Evolutionary conservation across 2,888 invertebrate species (phyloP).

Genomic region (Metacarcinus magister): DNA sequence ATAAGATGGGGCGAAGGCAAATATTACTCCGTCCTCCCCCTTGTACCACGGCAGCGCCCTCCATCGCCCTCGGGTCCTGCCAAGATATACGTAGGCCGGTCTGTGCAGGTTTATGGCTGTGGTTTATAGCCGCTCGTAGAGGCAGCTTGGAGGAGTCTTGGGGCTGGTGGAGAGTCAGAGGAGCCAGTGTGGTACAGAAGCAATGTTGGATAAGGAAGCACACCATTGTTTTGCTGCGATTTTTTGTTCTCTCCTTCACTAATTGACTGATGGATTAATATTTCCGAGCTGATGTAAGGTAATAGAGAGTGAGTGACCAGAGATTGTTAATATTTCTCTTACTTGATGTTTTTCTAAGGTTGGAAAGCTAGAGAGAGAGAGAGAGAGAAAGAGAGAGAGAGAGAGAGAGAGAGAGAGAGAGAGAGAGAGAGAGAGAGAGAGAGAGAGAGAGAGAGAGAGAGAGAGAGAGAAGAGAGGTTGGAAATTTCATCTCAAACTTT

Average conservation of each 20-base stretch:
- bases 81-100: constrained; percentile 44
- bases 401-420: too few species aligned
- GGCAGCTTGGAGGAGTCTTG: neutral
- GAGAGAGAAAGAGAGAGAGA: too few species aligned
- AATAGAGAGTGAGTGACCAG: neutral
- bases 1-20: constrained; percentile 67
- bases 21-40: constrained; percentile 32
- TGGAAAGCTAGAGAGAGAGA: neutral
- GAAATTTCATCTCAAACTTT: neutral
- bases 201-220: neutral
- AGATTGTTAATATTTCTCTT: neutral
- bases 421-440: too few species aligned
- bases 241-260: neutral
- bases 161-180: neutral
- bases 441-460: too few species aligned
- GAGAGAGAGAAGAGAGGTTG: neutral
- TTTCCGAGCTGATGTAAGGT: neutral
- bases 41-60: constrained; percentile 5
- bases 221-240: neutral
- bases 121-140: constrained; percentile 48
- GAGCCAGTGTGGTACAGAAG: neutral
- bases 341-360: neutral
- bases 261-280: neutral
- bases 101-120: constrained; percentile 45
- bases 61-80: constrained; percentile 45